These are phyloP conservation scores for Melanotaenia pygmaea DNA, from an alignment of 2,797 vertebrate genomes.

Conservation along the genomic window DNA sequence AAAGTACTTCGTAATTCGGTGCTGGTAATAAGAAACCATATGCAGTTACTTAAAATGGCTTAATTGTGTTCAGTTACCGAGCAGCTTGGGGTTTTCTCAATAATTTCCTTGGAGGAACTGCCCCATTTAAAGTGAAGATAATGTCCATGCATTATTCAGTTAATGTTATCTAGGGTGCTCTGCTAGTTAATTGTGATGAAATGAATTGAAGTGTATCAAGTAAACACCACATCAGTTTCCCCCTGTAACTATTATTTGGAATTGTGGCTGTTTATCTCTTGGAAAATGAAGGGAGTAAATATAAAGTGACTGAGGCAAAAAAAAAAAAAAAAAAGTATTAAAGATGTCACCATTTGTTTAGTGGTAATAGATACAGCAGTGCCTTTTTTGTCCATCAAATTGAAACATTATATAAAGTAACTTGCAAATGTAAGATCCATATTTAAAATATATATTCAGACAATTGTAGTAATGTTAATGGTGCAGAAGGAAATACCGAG, in stretches of 20 bases:
- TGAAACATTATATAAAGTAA: background rate
- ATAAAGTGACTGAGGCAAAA: background rate
- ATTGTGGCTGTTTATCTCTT: background rate
- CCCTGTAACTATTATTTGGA: background rate
- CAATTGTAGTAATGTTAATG: background rate
- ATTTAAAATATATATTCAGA: background rate
- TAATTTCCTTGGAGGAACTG: background rate
- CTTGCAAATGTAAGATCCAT: background rate
- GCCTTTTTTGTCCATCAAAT: background rate
- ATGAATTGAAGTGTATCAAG: background rate
- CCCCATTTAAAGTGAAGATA: background rate
- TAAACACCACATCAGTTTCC: background rate
- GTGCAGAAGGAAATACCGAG: background rate
- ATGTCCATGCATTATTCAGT: background rate
- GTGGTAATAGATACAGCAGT: background rate
- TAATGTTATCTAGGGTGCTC: background rate
- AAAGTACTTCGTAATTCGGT: background rate
- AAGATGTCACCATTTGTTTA: background rate
- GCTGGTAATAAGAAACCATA: background rate
- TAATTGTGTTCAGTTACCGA: background rate
- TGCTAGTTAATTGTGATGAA: too few species aligned
- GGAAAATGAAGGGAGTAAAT: background rate
- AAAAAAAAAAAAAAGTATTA: too few species aligned
- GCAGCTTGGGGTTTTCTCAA: background rate
- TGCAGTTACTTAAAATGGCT: background rate